phyloP scores from a whole-genome alignment of 2,797 vertebrate species.

The Sebastes elongatus region DNA sequence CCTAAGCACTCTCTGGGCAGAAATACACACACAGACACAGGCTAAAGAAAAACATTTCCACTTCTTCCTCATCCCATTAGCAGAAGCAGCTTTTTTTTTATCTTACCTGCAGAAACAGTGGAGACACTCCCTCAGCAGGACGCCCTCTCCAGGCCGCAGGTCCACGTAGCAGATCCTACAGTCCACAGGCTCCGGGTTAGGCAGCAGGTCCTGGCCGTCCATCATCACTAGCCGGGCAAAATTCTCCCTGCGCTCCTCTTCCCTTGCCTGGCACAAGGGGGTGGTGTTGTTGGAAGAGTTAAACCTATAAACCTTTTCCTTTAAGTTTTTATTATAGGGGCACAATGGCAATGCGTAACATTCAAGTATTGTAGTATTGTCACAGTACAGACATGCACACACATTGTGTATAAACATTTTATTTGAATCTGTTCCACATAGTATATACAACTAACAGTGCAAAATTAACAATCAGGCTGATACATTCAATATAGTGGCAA shows the following conservation, averaged over 20 bases:
- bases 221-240: conserved; percentile 85
- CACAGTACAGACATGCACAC: background rate
- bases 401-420: conserved; percentile 52
- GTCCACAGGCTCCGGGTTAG: conserved; percentile 85
- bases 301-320: background rate
- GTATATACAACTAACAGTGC: conserved; percentile 52
- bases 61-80: background rate
- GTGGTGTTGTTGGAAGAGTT: conserved; percentile 18
- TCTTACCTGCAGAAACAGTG: conserved; percentile 90
- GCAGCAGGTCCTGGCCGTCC: conserved; percentile 86
- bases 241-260: conserved; percentile 85
- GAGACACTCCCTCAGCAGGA: conserved; percentile 89
- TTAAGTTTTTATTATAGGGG: background rate
- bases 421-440: conserved; percentile 49
- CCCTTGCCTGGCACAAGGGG: conserved; percentile 76
- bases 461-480: conserved; percentile 34
- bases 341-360: background rate
- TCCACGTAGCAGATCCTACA: conserved; percentile 88
- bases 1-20: conserved; percentile 82
- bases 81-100: background rate
- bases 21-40: background rate
- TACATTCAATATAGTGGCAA: conserved; percentile 61
- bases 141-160: conserved; percentile 79
- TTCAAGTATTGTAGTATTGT: background rate
- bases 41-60: background rate